Evolutionary conservation across 2,113 vertebrate genomes (phyloP).

Genomic region (Tragelaphus strepsiceros): DNA sequence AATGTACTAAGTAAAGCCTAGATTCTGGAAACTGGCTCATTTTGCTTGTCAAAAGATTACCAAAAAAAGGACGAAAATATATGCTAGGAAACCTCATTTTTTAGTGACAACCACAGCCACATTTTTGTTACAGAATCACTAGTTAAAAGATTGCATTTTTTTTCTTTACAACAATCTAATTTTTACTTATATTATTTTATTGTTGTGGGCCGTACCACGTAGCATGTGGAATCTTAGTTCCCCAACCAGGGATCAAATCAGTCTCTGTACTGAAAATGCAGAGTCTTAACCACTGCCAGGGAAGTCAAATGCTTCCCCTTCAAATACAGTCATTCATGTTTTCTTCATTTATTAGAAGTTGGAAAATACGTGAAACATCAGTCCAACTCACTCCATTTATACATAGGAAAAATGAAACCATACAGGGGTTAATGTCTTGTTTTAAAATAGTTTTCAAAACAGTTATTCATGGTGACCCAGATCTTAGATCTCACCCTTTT

Average conservation of each 20-base stretch:
- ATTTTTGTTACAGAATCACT: background rate
- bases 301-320: background rate
- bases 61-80: too few species aligned
- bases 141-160: background rate
- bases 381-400: background rate
- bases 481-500: background rate
- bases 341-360: background rate
- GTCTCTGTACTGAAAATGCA: background rate
- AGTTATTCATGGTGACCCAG: background rate
- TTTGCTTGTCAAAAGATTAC: background rate
- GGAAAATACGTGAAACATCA: background rate
- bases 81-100: background rate
- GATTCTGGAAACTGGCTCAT: background rate
- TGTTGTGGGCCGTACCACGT: background rate
- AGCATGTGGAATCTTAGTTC: background rate
- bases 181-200: background rate
- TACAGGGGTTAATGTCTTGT: background rate
- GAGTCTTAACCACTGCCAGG: background rate
- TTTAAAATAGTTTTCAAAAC: background rate
- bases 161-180: background rate
- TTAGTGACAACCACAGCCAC: background rate
- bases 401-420: background rate
- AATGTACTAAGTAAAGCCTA: background rate
- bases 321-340: background rate
- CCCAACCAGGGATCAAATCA: background rate